Base-by-base conservation (phyloP, 2,113 vertebrate species). In the Scopus umbretta region DNA sequence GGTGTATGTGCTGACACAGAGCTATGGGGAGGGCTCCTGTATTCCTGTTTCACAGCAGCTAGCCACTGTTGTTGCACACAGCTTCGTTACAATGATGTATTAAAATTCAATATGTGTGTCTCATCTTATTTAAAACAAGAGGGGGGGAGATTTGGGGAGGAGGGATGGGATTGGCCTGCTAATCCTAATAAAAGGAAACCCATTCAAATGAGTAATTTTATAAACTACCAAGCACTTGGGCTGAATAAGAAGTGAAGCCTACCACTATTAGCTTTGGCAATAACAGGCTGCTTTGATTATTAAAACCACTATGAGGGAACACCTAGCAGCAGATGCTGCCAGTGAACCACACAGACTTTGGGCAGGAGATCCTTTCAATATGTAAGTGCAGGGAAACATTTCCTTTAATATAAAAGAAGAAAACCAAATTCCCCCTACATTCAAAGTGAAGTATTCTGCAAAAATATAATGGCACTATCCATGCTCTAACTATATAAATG, bases 191-290 rank as follows among this genome's bases (percentile, higher is more conserved):
- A 87, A 92, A 87, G 43, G 52, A 53, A 92, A 43, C 68, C 20
- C 52, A 74, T 92, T 96, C 53, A 85, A 85, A 94, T 65, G 71
- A 95, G 67, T 91, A 45, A 80, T 90, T 96, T 83, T 91, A 67
- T 93, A 94, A 97, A 96, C 79, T 86, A 58, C 74, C 2, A 5
- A 91, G 56, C 70, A 63, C 56, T 88, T 18, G 5, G 10, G 15
- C 62, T 89, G 50, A 38, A 59, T 59, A 59, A 67, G 70, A 89
- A 86, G 61, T 30, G 70, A 70, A 58, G 34, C 50, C 61, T 76
- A 3, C 36, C 79, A 90, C 89, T 80, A 42, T 92, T 81, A 88
- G 86, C 72, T 93, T 32, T 66, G 76, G 92, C 70, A 91, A 40
- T 55, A 94, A 82, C 38, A 75, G 56, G 34, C 74, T 66, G 63